Evolutionary conservation across 1,140 invertebrate genomes (phyloP), one percentile per base, ranked within the genome.

Genomic region (Samia ricini): DNA sequence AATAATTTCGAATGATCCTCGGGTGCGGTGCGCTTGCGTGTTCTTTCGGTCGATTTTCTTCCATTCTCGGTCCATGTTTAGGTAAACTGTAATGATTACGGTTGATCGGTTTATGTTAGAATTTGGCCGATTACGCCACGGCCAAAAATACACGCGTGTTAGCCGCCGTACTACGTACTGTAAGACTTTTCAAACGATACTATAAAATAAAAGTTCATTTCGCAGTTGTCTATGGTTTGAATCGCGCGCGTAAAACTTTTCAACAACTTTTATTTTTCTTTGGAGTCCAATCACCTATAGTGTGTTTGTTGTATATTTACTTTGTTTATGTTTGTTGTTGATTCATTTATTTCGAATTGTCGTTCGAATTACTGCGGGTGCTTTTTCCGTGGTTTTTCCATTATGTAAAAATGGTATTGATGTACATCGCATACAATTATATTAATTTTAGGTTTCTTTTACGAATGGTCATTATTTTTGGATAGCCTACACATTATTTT

Each of bases 11-110:
- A 64, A 73, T 72, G 71, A 71, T 67, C 71, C 59, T 72, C 59
- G 79, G 71, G 69, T 72, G 74, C 19, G 72, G 74, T 77, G 83
- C 84, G 84, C 84, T 79, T 85, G 84, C 84, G 84, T 85, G 79
- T 51, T 63, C 66, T 68, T 71, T 70, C 84, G 84, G 84, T 87
- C 82, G 84, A 87, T 87, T 83, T 77, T 77, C 73, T 42, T 36
- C 52, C 52, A 15, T 22, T 36, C 33, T 15, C 33, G 33, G 12
- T 42, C 10, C 33, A 42, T 8, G 33, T 42, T 42, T 42, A 10
- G 33, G 7, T 4, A 12, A 12, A 42, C 1, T 12, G 10, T n/a
- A 3, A 42, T 1, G 33, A 42, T 48, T 49, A 18, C 20, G 20
- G 19, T 59, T 59, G 21, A 22, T n/a, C 52, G 22, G 20, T 62